Percentiles rank a stretch among this genome's conserved stretches.
These are phyloP conservation scores for Stictocephala bisonia DNA, from an alignment of 2,888 invertebrate genomes.

Conservation along the genomic window DNA sequence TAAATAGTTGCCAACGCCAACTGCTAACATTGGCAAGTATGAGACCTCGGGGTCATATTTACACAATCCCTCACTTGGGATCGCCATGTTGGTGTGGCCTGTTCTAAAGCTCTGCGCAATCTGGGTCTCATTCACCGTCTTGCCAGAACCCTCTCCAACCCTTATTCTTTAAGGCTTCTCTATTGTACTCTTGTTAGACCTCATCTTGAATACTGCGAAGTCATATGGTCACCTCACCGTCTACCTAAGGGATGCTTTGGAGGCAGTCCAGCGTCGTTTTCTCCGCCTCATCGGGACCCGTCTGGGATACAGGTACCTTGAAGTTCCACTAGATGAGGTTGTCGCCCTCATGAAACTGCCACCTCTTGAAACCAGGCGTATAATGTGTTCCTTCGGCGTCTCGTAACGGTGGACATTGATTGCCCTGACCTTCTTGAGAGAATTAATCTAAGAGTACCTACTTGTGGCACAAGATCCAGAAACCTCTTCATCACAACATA, in stretches of 20 bases:
- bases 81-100: not conserved
- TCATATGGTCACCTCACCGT: constrained; percentile 11
- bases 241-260: not conserved
- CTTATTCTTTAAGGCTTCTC: not conserved
- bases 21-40: too few species aligned
- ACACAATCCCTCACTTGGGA: not conserved
- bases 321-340: not conserved
- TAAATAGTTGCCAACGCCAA: too few species aligned
- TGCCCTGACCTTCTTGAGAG: not conserved
- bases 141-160: not conserved
- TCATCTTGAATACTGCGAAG: constrained; percentile 2
- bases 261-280: not conserved
- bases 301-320: not conserved
- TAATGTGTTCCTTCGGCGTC: not conserved
- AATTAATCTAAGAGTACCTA: not conserved
- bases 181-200: not conserved
- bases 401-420: not conserved
- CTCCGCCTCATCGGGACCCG: not conserved
- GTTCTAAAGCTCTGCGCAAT: not conserved
- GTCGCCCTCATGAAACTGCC: not conserved
- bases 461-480: not conserved
- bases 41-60: constrained; percentile 1
- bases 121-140: not conserved
- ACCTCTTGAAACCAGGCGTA: not conserved
- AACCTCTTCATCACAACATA: too few species aligned